Evolutionary conservation across 2,888 invertebrate species (phyloP).

Genomic region (Netelia virgata): DNA sequence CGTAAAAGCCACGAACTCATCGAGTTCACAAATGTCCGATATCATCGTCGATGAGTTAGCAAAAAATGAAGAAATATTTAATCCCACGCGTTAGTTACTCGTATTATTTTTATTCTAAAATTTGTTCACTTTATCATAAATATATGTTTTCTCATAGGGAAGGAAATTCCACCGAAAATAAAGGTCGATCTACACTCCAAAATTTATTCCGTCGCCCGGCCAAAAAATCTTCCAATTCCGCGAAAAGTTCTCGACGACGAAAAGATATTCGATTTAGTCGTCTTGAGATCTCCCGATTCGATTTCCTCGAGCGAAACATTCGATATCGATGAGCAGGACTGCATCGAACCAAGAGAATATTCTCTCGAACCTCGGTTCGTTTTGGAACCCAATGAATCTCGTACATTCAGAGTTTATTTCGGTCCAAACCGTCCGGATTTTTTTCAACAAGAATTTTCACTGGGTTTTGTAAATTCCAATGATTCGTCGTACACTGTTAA

Average conservation of each 20-base stretch:
- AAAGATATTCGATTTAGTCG: constrained; percentile 30
- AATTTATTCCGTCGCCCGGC: constrained; percentile 62
- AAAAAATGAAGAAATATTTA: constrained; percentile 44
- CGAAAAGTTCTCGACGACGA: neutral
- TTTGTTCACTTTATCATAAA: neutral
- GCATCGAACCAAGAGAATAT: constrained; percentile 58
- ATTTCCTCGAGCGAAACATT: constrained; percentile 16
- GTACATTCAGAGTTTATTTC: constrained; percentile 75
- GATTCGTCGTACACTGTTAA: constrained; percentile 71
- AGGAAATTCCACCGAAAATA: neutral
- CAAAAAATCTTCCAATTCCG: constrained; percentile 28
- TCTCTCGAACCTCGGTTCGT: constrained; percentile 74
- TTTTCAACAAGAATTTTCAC: constrained; percentile 71
- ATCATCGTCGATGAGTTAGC: constrained; percentile 69
- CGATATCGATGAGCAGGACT: neutral
- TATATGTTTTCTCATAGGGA: constrained; percentile 9
- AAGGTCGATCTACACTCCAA: constrained; percentile 51
- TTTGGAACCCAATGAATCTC: constrained; percentile 75
- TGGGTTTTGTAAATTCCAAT: constrained; percentile 72
- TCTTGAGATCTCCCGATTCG: neutral
- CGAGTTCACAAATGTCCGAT: constrained; percentile 71
- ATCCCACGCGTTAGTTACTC: constrained; percentile 36
- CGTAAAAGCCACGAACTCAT: constrained; percentile 72
- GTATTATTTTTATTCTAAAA: neutral
- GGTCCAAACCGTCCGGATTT: constrained; percentile 73